phyloP scores from a whole-genome alignment of 1,140 invertebrate species.

The Lasioglossum baleicum region DNA sequence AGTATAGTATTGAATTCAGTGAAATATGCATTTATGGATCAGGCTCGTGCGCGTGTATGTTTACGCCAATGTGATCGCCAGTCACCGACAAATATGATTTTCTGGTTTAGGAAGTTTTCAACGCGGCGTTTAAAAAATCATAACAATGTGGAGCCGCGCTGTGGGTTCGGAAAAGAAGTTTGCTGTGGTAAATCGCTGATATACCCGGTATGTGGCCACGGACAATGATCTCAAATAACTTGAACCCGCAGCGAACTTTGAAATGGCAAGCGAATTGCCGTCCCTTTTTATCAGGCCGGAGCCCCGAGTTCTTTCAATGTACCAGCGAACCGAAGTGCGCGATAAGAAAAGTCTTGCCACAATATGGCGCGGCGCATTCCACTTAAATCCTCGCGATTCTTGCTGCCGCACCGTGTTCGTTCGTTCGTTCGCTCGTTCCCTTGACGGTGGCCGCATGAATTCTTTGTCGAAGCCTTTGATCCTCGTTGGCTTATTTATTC shows the following conservation, averaged over 20 bases:
- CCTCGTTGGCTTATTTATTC: constrained; percentile 26
- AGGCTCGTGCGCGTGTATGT: too few relatives aligned
- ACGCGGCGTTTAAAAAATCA: constrained; percentile 11
- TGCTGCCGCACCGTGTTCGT: neutral
- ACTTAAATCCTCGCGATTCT: constrained; percentile 46
- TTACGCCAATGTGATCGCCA: too few relatives aligned
- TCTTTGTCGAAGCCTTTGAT: constrained; percentile 22
- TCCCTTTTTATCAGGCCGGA: constrained; percentile 56
- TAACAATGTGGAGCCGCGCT: neutral
- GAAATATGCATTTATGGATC: too few relatives aligned
- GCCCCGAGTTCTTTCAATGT: constrained; percentile 39
- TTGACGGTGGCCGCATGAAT: constrained; percentile 1
- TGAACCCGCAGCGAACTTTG: constrained; percentile 47
- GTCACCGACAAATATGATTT: too few relatives aligned
- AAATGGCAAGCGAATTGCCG: constrained; percentile 55
- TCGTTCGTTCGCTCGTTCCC: constrained; percentile 16
- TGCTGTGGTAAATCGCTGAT: neutral
- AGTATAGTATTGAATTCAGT: too few relatives aligned
- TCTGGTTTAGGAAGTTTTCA: neutral
- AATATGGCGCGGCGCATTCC: constrained; percentile 54
- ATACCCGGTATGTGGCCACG: constrained; percentile 14
- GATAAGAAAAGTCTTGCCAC: constrained; percentile 56
- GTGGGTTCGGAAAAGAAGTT: neutral
- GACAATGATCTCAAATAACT: constrained; percentile 30
- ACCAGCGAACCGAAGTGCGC: constrained; percentile 41